A percentile compares a stretch with the other conserved stretches of the same genome.
phyloP scores from a whole-genome alignment of 2,797 vertebrate genomes.

The Pogonophryne albipinna region DNA sequence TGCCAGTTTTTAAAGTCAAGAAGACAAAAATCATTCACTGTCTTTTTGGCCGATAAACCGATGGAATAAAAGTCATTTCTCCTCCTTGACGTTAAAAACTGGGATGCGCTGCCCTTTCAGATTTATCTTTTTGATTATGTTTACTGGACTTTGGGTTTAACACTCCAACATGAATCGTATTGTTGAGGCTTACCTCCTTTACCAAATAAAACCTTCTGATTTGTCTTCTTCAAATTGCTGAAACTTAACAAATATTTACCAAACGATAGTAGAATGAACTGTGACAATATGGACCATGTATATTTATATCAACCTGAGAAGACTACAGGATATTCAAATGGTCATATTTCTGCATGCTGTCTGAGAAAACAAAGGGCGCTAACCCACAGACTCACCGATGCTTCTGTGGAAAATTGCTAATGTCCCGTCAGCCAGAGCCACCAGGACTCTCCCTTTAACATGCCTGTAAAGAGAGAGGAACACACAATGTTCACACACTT shows the following conservation, averaged over 20 bases:
- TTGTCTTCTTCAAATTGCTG: neutral
- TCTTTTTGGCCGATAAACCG: too few relatives aligned
- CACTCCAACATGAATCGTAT: too few relatives aligned
- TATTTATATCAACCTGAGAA: neutral
- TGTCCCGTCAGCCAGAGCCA: conserved; percentile 95
- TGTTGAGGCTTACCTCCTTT: too few relatives aligned
- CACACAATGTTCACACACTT: neutral
- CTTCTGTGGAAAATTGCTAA: conserved; percentile 96
- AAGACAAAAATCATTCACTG: too few relatives aligned
- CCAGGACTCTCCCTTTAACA: conserved; percentile 96
- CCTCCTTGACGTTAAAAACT: too few relatives aligned
- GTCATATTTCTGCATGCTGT: neutral
- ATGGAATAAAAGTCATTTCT: too few relatives aligned
- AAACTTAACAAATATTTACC: neutral
- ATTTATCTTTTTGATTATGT: too few relatives aligned
- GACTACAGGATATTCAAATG: neutral
- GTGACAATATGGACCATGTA: neutral
- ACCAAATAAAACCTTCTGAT: too few relatives aligned
- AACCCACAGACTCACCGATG: conserved; percentile 82
- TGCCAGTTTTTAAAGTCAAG: too few relatives aligned
- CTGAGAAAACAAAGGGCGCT: neutral
- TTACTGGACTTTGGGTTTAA: too few relatives aligned
- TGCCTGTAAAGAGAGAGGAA: conserved; percentile 83
- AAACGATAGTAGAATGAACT: neutral
- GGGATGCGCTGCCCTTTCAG: too few relatives aligned